Percentiles rank a stretch among this genome's conserved stretches.
Evolutionary conservation across 2,113 vertebrate species (phyloP).

Genomic region (Globicephala melas): DNA sequence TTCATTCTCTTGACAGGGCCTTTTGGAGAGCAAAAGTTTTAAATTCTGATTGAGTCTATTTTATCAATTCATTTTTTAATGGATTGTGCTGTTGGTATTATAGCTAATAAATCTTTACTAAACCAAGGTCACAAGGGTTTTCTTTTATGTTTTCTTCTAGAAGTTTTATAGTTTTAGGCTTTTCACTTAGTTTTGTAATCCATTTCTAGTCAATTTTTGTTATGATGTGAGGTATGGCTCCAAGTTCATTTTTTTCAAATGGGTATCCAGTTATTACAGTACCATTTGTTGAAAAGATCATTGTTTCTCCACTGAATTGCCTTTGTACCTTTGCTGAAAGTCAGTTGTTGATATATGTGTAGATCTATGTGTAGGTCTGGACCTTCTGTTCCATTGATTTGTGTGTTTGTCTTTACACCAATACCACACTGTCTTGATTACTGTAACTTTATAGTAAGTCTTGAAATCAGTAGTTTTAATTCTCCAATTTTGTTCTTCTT

Average conservation of each 20-base stretch:
- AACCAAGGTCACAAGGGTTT: neutral
- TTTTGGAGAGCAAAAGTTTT: slow-evolving; percentile 6
- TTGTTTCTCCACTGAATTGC: neutral
- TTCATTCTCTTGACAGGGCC: neutral
- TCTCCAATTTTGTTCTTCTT: neutral
- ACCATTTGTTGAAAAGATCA: neutral
- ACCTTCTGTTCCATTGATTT: slow-evolving; percentile 5
- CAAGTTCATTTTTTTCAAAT: neutral
- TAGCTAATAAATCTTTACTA: neutral
- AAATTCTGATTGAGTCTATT: neutral
- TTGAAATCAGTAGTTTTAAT: neutral
- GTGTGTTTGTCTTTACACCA: neutral
- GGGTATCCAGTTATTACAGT: neutral
- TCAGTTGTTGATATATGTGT: neutral
- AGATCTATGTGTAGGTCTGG: neutral
- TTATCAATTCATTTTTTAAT: neutral
- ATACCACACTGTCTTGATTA: neutral
- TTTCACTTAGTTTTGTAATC: neutral
- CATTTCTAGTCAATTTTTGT: neutral
- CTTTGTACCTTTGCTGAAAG: neutral
- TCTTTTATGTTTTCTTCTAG: neutral
- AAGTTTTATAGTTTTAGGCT: neutral
- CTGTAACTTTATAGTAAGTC: neutral
- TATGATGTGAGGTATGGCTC: neutral
- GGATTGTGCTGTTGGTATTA: neutral